These are phyloP conservation scores for Lasioglossum marginatum DNA, from an alignment of 2,888 invertebrate species.

Conservation along the genomic window DNA sequence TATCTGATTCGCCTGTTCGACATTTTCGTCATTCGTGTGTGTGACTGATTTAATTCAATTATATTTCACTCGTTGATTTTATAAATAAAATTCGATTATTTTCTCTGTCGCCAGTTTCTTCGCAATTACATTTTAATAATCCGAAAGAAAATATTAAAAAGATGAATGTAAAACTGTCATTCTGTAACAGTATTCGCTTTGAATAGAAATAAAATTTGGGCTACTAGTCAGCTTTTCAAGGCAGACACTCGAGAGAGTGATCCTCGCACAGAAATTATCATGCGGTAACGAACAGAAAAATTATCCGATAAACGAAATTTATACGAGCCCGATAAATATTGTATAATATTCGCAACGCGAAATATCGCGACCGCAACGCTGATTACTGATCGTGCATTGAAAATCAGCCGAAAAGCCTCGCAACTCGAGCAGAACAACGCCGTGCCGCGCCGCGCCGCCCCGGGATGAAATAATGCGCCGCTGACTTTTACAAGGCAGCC, in stretches of 20 bases:
- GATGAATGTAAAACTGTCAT: neutral
- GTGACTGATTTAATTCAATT: neutral
- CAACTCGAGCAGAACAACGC: neutral
- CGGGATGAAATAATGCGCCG: neutral
- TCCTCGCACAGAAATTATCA: neutral
- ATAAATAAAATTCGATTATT: neutral
- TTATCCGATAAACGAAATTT: slow-evolving; percentile 42
- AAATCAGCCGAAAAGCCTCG: slow-evolving; percentile 14
- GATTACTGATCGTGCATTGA: slow-evolving; percentile 31
- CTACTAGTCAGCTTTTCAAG: neutral
- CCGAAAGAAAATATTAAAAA: neutral
- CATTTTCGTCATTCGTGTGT: neutral
- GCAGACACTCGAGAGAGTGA: neutral
- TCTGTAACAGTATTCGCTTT: neutral
- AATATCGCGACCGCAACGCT: slow-evolving; percentile 25
- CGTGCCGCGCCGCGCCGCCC: neutral
- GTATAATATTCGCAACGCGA: slow-evolving; percentile 18
- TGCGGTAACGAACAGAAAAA: slow-evolving; percentile 23
- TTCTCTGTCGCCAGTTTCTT: neutral
- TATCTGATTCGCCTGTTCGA: neutral
- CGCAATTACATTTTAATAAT: neutral
- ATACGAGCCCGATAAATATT: slow-evolving; percentile 8
- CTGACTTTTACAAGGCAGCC: neutral
- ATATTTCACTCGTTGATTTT: neutral
- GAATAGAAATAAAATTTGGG: neutral